Base-by-base conservation (phyloP, 2,113 vertebrate species). In the Ciconia boyciana region DNA sequence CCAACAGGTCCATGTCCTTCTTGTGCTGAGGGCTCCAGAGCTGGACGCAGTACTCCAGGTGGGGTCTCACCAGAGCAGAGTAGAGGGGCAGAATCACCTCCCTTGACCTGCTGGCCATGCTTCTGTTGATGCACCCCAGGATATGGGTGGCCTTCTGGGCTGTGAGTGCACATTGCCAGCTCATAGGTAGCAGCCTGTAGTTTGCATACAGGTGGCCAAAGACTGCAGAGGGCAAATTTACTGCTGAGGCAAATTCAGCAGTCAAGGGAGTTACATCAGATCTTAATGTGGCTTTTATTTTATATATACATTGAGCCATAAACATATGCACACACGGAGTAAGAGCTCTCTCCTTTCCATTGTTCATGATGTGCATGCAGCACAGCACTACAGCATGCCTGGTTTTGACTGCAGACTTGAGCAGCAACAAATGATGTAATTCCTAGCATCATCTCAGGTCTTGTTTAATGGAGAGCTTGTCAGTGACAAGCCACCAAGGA, bases 101-200 rank as follows among this genome's bases (percentile, higher is more conserved):
- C 60, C n/a, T 61, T 2, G 2, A 11, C 24, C 24, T 61, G 60
- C n/a, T 61, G 60, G n/a, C 60, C 60, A 39, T 7, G 16, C 60
- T 61, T 5, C n/a, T 61, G 10, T 16, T 17, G 60, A 17, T 61
- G 60, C 60, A 61, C 24, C 60, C 60, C 60, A 26, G n/a, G 24
- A 39, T 61, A 36, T 1, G 20, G 22, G 26, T 61, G n/a, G n/a
- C 60, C 4, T 39, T 26, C 10, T 17, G 15, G 60, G 24, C n/a
- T 61, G 60, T 1, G 7, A 39, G 60, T 0, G 10, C 24, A 12
- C n/a, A 39, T 39, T 26, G 16, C n/a, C 4, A 2, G n/a, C 24
- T 61, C 24, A 8, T 61, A 61, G 39, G n/a, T 15, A n/a, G 25
- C 11, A 84, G 29, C 20, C 34, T 3, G 3, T 4, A 51, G 68